Percentiles rank a stretch among this genome's conserved stretches.
Conservation (phyloP, 1,140 invertebrate genomes). For the Pteromalus puparum region DNA sequence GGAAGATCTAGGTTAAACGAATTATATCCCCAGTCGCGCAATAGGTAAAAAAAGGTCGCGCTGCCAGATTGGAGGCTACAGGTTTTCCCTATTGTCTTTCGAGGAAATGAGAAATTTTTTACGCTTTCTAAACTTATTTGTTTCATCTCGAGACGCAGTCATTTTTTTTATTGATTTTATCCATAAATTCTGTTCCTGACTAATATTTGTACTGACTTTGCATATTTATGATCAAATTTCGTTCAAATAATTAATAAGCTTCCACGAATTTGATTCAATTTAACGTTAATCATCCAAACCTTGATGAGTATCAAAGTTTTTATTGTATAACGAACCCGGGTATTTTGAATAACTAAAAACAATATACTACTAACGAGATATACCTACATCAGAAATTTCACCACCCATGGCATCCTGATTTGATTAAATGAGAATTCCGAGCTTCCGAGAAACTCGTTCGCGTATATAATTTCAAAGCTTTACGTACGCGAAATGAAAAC, state of each 20-base stretch:
- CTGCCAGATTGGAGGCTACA: not conserved
- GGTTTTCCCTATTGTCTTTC: not conserved
- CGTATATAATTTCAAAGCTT: too few species aligned
- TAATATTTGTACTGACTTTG: not conserved
- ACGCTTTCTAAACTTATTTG: not conserved
- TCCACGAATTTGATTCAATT: not conserved
- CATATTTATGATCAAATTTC: too few species aligned
- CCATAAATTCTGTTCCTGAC: too few species aligned
- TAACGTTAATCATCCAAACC: not conserved
- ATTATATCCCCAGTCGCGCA: slow-evolving; percentile 8
- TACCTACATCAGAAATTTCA: too few species aligned
- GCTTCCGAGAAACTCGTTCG: too few species aligned
- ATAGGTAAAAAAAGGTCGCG: slow-evolving; percentile 20
- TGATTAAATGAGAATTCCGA: too few species aligned
- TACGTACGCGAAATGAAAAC: too few species aligned
- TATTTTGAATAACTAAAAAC: too few species aligned
- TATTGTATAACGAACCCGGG: too few species aligned
- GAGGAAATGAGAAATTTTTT: not conserved
- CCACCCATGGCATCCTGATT: too few species aligned
- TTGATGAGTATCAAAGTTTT: not conserved
- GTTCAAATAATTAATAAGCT: too few species aligned
- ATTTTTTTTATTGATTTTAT: not conserved
- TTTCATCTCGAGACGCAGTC: not conserved
- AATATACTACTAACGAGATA: too few species aligned
- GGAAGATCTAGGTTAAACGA: slow-evolving; percentile 32